Evolutionary conservation across 1,140 invertebrate genomes (phyloP), one percentile per base, ranked within the genome.

Genomic region (Ceratitis capitata): DNA sequence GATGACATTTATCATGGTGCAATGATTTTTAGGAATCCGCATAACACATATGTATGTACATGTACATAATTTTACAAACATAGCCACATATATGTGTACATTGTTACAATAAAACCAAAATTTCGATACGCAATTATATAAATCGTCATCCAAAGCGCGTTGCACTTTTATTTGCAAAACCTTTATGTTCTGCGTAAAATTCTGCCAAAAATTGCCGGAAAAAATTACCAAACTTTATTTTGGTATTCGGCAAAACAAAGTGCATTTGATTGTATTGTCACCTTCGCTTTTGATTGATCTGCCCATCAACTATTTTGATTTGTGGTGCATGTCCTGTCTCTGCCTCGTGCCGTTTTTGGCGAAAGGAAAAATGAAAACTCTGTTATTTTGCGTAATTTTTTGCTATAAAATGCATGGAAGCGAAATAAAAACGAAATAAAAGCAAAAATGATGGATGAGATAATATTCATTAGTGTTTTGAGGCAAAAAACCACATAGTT

Each of bases 361-460:
- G 42, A 39, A 56, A 85, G 32, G 26, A 61, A 19, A 9, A 35
- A 16, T 42, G 26, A 82, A 29, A 56, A 78, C 32, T 82, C 39
- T 39, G 0, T 85, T 23, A 29, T 45, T 85, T 85, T 47, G 32
- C 26, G 19, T 42, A 16, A 49, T 35, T 85, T 85, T 82, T 35
- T n/a, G 84, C 39, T 58, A 42, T 58, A 56, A 56, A 85, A 69
- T n/a, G n/a, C n/a, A n/a, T n/a, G n/a, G n/a, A n/a, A n/a, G n/a
- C n/a, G n/a, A n/a, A 26, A 39, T 69, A 29, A 78, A 23, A 42
- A 32, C 26, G 14, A 42, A 39, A 56, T 26, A 56, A 45, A 6
- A 29, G 58, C n/a, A 82, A 26, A 85, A 82, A 82, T 85, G 84
- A 85, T 85, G 69, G 32, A 85, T 85, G 69, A 9, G 74, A 45